These are phyloP conservation scores for Sitta carolinensis DNA, from an alignment of 2,797 vertebrate species.

Conservation along the genomic window DNA sequence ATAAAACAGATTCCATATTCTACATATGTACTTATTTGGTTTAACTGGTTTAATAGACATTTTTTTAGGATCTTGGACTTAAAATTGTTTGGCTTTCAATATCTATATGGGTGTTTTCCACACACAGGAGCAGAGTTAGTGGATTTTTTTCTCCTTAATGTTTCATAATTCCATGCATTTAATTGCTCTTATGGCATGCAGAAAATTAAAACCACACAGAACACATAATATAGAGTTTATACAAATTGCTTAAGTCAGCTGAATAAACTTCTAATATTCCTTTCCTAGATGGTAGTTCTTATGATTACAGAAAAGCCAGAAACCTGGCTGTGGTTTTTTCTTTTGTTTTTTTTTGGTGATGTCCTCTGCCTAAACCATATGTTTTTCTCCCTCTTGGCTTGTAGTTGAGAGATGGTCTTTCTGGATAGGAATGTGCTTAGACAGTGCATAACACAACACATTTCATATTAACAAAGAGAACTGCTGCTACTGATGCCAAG, in stretches of 20 bases:
- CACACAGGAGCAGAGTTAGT: not conserved
- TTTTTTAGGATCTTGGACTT: not conserved
- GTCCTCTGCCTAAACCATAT: not conserved
- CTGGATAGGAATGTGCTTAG: not conserved
- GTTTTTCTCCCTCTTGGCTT: not conserved
- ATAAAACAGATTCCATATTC: not conserved
- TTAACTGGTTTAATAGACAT: not conserved
- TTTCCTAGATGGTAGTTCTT: not conserved
- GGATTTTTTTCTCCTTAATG: not conserved
- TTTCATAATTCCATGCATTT: not conserved
- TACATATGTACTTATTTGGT: not conserved
- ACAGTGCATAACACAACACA: not conserved
- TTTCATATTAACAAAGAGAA: fast-evolving
- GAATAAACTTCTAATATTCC: not conserved
- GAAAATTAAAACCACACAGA: not conserved
- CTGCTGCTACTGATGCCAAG: not conserved
- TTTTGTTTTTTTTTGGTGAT: not conserved
- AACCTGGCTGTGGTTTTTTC: not conserved
- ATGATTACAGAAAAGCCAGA: not conserved
- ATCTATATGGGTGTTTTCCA: fast-evolving
- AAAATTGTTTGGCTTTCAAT: not conserved
- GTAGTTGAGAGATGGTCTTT: not conserved
- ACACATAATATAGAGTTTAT: not conserved
- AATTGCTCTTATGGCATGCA: not conserved
- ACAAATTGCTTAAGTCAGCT: not conserved